These are phyloP conservation scores for Cherax destructor DNA, from an alignment of 1,140 invertebrate genomes.

Conservation along the genomic window DNA sequence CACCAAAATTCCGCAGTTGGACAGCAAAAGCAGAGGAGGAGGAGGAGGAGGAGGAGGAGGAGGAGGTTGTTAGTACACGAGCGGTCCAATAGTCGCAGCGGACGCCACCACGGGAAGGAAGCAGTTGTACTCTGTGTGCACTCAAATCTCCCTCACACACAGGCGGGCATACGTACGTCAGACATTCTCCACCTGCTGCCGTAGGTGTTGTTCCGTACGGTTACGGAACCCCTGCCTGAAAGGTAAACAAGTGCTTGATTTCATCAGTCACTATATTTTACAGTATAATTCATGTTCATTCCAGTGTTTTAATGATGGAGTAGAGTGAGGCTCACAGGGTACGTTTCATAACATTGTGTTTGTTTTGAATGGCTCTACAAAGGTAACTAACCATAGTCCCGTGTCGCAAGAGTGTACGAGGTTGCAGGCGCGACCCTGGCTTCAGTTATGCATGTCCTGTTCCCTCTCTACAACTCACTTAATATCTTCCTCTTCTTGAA, in stretches of 20 bases:
- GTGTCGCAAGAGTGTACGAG: neutral
- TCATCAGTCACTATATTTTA: neutral
- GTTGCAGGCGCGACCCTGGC: neutral
- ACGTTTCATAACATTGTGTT: neutral
- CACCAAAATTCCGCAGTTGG: conserved; percentile 53
- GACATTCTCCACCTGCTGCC: neutral
- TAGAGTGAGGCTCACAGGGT: neutral
- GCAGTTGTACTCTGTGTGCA: conserved; percentile 45
- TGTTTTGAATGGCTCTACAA: neutral
- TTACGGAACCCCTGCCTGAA: neutral
- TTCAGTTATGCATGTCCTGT: too few species aligned
- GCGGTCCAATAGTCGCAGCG: conserved; percentile 43
- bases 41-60: conserved; percentile 27
- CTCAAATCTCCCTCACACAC: neutral
- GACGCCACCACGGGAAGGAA: conserved; percentile 49
- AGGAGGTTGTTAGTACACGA: conserved; percentile 47
- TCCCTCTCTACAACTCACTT: neutral
- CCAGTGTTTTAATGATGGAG: neutral
- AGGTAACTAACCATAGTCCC: neutral
- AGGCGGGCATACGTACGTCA: neutral
- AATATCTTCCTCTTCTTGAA: neutral
- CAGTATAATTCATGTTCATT: neutral
- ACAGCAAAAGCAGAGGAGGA: conserved; percentile 27
- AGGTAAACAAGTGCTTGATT: neutral
- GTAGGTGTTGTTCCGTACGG: neutral